phyloP scores from a whole-genome alignment of 1,140 invertebrate species.

The Drosophila jambulina region DNA sequence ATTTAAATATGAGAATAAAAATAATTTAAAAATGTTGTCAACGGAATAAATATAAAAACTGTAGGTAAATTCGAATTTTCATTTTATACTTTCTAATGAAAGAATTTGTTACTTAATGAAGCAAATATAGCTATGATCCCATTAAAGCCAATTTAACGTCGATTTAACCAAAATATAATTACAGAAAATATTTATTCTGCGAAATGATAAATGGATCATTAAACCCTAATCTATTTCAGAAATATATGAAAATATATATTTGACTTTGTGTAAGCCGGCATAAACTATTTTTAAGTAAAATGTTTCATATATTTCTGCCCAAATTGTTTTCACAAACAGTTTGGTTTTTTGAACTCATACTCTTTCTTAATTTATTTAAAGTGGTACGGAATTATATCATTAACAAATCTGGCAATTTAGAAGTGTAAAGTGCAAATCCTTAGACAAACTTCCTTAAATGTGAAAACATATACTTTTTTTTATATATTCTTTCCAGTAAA shows the following conservation, averaged over 20 bases:
- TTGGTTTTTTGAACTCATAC: background rate
- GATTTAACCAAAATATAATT: too few species aligned
- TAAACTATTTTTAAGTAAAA: background rate
- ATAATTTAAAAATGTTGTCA: background rate
- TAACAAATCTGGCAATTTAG: background rate
- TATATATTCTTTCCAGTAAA: too few species aligned
- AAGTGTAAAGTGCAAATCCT: too few species aligned
- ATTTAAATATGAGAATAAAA: constrained; percentile 1
- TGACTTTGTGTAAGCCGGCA: too few species aligned
- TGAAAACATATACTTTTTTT: too few species aligned
- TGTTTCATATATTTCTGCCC: background rate
- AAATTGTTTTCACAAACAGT: background rate
- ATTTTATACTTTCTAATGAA: background rate
- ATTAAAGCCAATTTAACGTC: too few species aligned
- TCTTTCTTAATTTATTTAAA: background rate
- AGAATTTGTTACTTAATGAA: background rate
- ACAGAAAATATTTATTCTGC: too few species aligned
- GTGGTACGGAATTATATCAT: background rate
- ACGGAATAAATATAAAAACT: background rate
- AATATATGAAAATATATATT: too few species aligned
- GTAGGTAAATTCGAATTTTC: background rate
- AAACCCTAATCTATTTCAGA: too few species aligned
- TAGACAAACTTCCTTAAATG: too few species aligned
- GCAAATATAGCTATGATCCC: background rate
- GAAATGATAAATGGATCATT: too few species aligned